phyloP scores from a whole-genome alignment of 2,888 invertebrate genomes.

The Parnassius orleans region DNA sequence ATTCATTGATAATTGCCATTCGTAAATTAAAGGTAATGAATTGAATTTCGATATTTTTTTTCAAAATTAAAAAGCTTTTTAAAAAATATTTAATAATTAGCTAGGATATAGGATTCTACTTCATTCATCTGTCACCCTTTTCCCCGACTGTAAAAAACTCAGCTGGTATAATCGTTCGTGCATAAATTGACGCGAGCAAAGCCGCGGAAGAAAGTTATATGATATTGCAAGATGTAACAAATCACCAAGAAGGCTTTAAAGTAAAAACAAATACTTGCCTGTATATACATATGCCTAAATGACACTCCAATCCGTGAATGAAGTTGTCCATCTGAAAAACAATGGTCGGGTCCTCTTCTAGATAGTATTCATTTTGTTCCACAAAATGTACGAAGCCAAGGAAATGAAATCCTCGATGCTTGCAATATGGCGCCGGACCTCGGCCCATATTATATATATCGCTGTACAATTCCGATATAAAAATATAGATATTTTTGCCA shows the following conservation, averaged over 20 bases:
- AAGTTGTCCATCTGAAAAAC: constrained; percentile 67
- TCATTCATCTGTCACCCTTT: no score
- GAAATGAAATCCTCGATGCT: constrained; percentile 63
- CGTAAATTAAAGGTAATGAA: no score
- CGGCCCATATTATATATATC: constrained; percentile 70
- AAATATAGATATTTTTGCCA: constrained; percentile 68
- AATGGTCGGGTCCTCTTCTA: constrained; percentile 65
- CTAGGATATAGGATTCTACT: no score
- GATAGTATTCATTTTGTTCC: constrained; percentile 61
- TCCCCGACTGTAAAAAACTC: no score
- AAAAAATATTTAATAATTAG: no score
- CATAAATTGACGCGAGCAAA: no score
- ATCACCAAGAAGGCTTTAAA: background rate
- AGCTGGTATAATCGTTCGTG: no score
- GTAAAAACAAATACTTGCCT: constrained; percentile 42
- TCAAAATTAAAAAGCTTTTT: no score
- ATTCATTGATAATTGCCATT: no score
- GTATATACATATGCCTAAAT: constrained; percentile 63
- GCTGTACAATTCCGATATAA: constrained; percentile 67
- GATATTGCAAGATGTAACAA: no score
- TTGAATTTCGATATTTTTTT: no score
- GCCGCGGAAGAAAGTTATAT: no score
- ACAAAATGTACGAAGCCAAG: constrained; percentile 66
- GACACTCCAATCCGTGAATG: constrained; percentile 69
- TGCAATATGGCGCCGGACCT: constrained; percentile 60